Base-by-base conservation (phyloP, 2,888 invertebrate genomes). In the Sesia bembeciformis region DNA sequence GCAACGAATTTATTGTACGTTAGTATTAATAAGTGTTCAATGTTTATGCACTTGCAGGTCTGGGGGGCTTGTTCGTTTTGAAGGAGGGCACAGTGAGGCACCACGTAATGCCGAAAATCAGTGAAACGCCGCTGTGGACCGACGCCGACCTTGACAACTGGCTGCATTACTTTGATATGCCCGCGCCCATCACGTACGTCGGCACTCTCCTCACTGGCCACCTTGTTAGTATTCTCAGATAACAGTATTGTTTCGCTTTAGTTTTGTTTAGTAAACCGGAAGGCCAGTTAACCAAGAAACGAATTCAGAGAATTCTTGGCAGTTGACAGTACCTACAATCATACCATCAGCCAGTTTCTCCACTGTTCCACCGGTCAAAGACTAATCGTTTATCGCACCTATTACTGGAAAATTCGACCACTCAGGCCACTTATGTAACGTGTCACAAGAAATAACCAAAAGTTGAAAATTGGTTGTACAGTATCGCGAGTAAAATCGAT, bases 21-120 rank as follows among this genome's bases (percentile, higher is more conserved):
- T 23, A 23, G 23, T 23, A 23, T 23, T 55, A 23, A 23, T 23
- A 23, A 23, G 23, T 23, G 23, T 23, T 23, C 40, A 4, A 2
- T 8, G n/a, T 40, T 40, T n/a, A 23, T 23, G 23, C 23, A 23
- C 23, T 23, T 1, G 53, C 70, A 94, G 97, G 96, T 55, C 76
- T 99, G 56, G 98, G 98, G 56, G 99, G 99, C 55, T 91, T 94
- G 49, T 98, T 99, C 82, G 70, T 97, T 53, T 82, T 99, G 53
- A 94, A 93, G 65, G 91, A 92, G 61, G 98, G 98, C 1, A 93
- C 92, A 74, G 96, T 93, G 1, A 95, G 95, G 76, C 94, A 96
- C 76, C 99, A 99, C 85, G 94, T 99, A 61, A 99, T 99, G 99
- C 95, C 96, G 46, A 97, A 97, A 76, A 99, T 98, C 85, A 95